Percentiles rank a stretch among this genome's conserved stretches.
Evolutionary conservation across 2,797 vertebrate species (phyloP).

Genomic region (Cuniculus paca): DNA sequence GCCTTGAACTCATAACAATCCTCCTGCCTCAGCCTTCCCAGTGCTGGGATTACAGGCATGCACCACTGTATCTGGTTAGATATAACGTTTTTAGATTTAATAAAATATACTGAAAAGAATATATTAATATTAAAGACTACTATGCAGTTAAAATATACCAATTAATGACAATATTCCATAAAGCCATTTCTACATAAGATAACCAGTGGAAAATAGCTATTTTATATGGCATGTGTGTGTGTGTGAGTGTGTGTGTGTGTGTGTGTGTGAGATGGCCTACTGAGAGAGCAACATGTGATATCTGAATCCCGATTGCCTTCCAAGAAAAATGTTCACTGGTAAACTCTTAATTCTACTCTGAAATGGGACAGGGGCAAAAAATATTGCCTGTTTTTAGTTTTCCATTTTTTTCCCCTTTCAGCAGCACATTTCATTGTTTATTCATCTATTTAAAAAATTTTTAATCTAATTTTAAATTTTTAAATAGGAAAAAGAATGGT

Average conservation of each 20-base stretch:
- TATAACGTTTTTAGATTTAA: slow-evolving; percentile 10
- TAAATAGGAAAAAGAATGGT: not conserved
- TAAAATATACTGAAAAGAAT: not conserved
- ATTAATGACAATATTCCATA: not conserved
- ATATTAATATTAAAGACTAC: not conserved
- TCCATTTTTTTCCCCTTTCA: not conserved
- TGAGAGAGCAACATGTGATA: not conserved
- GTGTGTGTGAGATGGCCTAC: not conserved
- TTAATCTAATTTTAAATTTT: slow-evolving; percentile 1
- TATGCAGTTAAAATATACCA: slow-evolving; percentile 6
- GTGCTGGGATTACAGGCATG: no score
- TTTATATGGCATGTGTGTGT: not conserved
- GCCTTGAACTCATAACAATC: no score
- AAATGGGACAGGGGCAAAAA: not conserved
- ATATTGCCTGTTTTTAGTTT: not conserved
- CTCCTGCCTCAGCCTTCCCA: no score
- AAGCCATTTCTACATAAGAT: not conserved
- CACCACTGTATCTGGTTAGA: not conserved
- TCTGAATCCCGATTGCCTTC: not conserved
- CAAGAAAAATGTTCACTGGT: not conserved
- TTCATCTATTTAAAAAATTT: not conserved
- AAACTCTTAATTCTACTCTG: not conserved
- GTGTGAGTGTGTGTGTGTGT: not conserved
- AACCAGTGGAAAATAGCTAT: not conserved
- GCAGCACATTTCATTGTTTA: not conserved